Conservation (phyloP, 1,140 invertebrate genomes). For the Hylyphantes graminicola region DNA sequence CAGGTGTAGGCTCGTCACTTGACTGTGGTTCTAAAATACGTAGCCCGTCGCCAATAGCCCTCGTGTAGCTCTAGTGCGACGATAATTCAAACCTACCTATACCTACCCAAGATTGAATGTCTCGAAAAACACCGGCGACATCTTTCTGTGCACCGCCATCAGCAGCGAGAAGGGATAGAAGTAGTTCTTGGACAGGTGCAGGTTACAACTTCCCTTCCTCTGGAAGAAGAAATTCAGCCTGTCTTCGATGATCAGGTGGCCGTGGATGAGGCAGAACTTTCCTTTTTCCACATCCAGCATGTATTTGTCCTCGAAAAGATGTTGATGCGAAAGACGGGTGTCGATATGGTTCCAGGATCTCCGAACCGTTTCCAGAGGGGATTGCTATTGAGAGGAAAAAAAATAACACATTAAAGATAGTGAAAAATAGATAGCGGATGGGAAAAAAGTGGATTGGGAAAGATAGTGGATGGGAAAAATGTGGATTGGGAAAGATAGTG, state of each 20-base stretch:
- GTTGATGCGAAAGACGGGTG: not conserved
- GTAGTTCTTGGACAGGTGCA: conserved; percentile 27
- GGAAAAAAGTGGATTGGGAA: no score
- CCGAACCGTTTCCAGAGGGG: not conserved
- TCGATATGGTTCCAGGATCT: conserved; percentile 16
- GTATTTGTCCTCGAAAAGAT: not conserved
- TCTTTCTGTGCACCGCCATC: conserved; percentile 19
- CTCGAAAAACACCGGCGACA: not conserved
- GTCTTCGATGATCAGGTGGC: conserved; percentile 27
- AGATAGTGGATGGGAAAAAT: no score
- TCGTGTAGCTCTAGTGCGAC: no score
- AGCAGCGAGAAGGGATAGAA: conserved; percentile 41
- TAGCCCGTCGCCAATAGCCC: no score
- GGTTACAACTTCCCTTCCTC: conserved; percentile 7
- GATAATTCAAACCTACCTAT: no score
- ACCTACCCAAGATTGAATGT: conserved; percentile 28
- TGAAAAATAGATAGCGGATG: not conserved
- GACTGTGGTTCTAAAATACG: no score
- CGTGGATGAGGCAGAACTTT: conserved; percentile 18
- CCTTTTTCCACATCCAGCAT: conserved; percentile 3
- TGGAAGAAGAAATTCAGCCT: not conserved
- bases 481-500: no score
- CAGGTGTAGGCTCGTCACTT: no score
- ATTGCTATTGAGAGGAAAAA: conserved; percentile 12
- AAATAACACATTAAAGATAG: not conserved